A percentile compares a stretch with the other conserved stretches of the same genome.
Conservation (phyloP, 2,888 invertebrate species). For the Trichogramma dendrolimi region DNA sequence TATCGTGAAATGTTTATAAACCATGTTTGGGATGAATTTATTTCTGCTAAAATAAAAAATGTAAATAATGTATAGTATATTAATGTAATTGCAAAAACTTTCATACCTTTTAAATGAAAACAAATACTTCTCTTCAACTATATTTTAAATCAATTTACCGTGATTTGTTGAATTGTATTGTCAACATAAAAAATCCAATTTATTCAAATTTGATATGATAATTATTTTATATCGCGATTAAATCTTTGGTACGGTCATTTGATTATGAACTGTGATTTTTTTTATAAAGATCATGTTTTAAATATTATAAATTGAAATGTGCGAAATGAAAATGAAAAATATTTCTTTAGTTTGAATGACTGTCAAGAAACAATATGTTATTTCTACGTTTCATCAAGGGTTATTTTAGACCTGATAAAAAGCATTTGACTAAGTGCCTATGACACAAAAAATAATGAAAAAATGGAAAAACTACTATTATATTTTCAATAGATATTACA, state of each 20-base stretch:
- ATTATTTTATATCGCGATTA: no score
- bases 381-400: constrained; percentile 32
- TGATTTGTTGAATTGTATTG: no score
- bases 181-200: no score
- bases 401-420: constrained; percentile 37
- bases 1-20: no score
- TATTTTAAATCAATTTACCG: no score
- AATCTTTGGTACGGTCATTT: constrained; percentile 21
- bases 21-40: no score
- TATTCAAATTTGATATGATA: no score
- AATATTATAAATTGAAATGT: constrained; percentile 16
- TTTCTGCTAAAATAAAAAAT: no score
- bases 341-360: constrained; percentile 19
- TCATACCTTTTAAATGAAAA: no score
- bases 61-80: no score
- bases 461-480: constrained; percentile 32
- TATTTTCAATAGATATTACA: constrained; percentile 46
- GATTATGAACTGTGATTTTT: constrained; percentile 28
- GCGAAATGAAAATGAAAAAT: constrained; percentile 22
- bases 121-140: no score
- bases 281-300: constrained; percentile 23
- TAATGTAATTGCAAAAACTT: no score
- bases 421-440: constrained; percentile 45
- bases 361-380: constrained; percentile 24
- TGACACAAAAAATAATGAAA: constrained; percentile 37